These are phyloP conservation scores for Paragorgia papillata DNA, from an alignment of 92 coral and sea anemone species.

Conservation along the genomic window DNA sequence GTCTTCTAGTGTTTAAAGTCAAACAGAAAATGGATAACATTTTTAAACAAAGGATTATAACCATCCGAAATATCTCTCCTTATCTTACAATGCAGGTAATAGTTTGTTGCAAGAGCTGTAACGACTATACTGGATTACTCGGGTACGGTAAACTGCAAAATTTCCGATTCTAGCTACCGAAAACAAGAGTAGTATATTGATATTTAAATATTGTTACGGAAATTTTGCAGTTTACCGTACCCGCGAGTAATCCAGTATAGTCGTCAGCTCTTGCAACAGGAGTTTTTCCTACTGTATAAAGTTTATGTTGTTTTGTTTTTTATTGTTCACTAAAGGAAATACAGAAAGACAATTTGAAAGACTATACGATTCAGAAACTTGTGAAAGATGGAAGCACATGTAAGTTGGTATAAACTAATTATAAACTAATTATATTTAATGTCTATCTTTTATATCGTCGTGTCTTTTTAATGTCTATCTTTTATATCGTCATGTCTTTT, in stretches of 20 bases:
- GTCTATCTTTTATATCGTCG: too few species aligned
- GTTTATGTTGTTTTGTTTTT: not conserved
- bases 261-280: too few species aligned
- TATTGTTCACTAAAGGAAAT: slow-evolving; percentile 17
- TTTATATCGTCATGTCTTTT: too few species aligned
- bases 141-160: too few species aligned
- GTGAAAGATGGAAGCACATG: slow-evolving; percentile 43
- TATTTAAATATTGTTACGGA: too few species aligned
- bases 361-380: slow-evolving; percentile 29
- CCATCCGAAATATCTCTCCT: slow-evolving; percentile 39
- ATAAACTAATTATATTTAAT: too few species aligned
- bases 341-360: slow-evolving; percentile 39
- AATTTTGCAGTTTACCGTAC: too few species aligned
- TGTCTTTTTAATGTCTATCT: too few species aligned
- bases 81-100: slow-evolving; percentile 49
- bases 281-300: not conserved
- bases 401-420: slow-evolving; percentile 13
- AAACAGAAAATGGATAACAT: slow-evolving; percentile 28
- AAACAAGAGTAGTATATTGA: too few species aligned
- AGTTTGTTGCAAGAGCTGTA: not conserved
- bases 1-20: not conserved
- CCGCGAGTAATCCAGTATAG: too few species aligned
- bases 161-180: too few species aligned
- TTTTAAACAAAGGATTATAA: slow-evolving; percentile 45
- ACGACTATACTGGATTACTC: too few species aligned